phyloP scores from a whole-genome alignment of 2,113 vertebrate genomes.

The Amphiprion ocellaris region DNA sequence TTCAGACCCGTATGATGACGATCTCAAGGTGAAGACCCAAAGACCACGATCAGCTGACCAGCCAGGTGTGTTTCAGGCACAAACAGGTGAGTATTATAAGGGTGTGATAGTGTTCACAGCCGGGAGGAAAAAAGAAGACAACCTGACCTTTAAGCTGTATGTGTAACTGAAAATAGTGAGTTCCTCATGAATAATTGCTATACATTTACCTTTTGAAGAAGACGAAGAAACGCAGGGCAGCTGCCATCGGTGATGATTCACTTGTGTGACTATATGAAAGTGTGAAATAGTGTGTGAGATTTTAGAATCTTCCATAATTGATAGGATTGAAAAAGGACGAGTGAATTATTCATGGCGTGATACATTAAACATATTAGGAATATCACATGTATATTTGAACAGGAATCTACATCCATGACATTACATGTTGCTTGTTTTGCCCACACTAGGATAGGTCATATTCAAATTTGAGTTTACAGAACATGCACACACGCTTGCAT shows the following conservation, averaged over 20 bases:
- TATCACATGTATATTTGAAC: conserved; percentile 12
- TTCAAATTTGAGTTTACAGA: background rate
- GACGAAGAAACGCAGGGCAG: background rate
- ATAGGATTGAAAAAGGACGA: conserved; percentile 5
- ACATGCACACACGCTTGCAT: conserved; percentile 6
- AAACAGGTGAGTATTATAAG: conserved; percentile 90
- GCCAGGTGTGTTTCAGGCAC: conserved; percentile 97
- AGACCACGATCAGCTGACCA: conserved; percentile 96
- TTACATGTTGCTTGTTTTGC: conserved; percentile 19
- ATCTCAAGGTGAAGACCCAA: conserved; percentile 98
- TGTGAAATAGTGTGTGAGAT: conserved; percentile 13
- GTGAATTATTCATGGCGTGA: conserved; percentile 49
- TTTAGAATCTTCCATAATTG: conserved; percentile 41
- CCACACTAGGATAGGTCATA: conserved; percentile 8
- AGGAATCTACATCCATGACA: conserved; percentile 13
- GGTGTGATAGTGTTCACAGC: conserved; percentile 30
- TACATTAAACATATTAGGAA: conserved; percentile 32
- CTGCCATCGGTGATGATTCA: conserved; percentile 9
- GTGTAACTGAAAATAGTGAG: conserved; percentile 21
- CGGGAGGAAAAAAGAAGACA: conserved; percentile 24
- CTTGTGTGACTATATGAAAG: conserved; percentile 21
- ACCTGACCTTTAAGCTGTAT: conserved; percentile 26
- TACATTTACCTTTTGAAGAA: background rate
- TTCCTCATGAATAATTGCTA: conserved; percentile 3
- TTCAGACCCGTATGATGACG: conserved; percentile 93